Conservation (phyloP, 2,888 invertebrate species). For the Phrixothrix hirtus region DNA sequence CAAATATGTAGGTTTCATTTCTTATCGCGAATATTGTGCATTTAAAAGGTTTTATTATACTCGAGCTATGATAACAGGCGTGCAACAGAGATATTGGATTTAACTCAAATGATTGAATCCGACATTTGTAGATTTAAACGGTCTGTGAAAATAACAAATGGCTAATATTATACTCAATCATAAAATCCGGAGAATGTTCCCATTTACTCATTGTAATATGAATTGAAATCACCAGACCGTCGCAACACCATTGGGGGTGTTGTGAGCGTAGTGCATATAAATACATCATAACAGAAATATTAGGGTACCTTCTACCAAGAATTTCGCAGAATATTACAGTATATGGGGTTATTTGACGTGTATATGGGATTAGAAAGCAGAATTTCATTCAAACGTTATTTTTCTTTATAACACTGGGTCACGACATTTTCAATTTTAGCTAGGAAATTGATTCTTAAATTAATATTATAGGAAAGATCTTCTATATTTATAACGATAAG, state of each 20-base stretch:
- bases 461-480: not conserved
- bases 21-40: too few species aligned
- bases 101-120: conserved; percentile 39
- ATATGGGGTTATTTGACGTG: conserved; percentile 20
- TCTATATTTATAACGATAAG: not conserved
- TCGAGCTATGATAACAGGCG: conserved; percentile 24
- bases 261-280: conserved; percentile 30
- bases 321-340: conserved; percentile 21
- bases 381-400: conserved; percentile 34
- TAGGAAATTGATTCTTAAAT: not conserved
- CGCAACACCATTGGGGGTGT: conserved; percentile 18
- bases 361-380: conserved; percentile 33
- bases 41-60: conserved; percentile 24
- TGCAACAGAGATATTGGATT: conserved; percentile 27
- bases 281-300: conserved; percentile 32
- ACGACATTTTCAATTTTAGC: conserved; percentile 36
- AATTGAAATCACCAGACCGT: conserved; percentile 44
- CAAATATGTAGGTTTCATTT: too few species aligned
- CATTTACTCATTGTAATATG: conserved; percentile 45
- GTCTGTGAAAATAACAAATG: conserved; percentile 48
- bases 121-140: conserved; percentile 47
- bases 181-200: conserved; percentile 47
- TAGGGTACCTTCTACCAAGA: conserved; percentile 19
- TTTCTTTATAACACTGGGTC: conserved; percentile 35
- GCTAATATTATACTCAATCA: conserved; percentile 46